Base-by-base conservation (phyloP, 2,888 invertebrate genomes). In the Coenonympha arcania region DNA sequence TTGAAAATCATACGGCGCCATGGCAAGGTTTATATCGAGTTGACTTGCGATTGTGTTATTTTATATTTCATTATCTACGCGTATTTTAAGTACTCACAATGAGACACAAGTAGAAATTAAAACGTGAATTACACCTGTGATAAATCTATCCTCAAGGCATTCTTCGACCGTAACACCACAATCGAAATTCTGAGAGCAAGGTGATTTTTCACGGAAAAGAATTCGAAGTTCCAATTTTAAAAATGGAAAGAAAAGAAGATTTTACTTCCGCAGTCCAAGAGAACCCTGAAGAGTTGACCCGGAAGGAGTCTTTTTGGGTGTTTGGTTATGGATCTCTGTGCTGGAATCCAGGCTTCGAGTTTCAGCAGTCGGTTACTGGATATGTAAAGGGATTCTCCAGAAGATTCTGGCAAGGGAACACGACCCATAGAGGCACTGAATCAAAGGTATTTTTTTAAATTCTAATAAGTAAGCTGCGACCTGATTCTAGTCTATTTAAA, bases 251-350 rank as follows among this genome's bases (percentile, higher is more conserved):
- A 18, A 48, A 48, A 37, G 51, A 48, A 52, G 34, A 18, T 15
- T 43, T 45, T 11, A 49, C 36, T 49, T 50, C 30, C 8, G 46
- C 44, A 40, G 30, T 18, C 19, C 59, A 62, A 41, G 56, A 60
- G 49, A 54, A 50, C 26, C 56, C 52, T 20, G 65, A 66, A 41
- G 73, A 74, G 44, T 70, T 61, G 28, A 64, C 56, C 42, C 73
- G 79, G 59, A 84, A 75, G 41, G 87, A 88, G 51, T 84, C 87
- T 15, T 74, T 94, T 69, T 98, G 96, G 96, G 90, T 98, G 19
- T 98, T 98, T 71, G 98, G 97, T 1, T 98, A 98, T 67, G 98
- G 98, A 3, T 97, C 96, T 0, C 79, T 98, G 41, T 95, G 97
- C 79, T 98, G 98, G 98, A 91, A 94, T 79, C 95, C 95, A 0